Base-by-base conservation (phyloP, 2,797 vertebrate genomes). In the Arrhamphus sclerolepis region DNA sequence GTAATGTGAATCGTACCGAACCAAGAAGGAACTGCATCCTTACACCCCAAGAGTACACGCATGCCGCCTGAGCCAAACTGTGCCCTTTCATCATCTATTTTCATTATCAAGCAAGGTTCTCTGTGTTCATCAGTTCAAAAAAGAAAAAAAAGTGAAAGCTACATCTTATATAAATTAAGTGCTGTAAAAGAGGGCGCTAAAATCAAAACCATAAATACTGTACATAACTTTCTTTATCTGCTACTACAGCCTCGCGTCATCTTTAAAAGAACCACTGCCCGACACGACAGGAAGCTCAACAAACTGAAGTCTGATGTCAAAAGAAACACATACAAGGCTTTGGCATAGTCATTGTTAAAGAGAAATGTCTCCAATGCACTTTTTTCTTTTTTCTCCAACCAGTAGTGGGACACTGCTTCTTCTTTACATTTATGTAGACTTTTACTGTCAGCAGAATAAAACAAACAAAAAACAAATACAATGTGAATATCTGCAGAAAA, bases 131-230 rank as follows among this genome's bases (percentile, higher is more conserved):
- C 58, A 62, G 70, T 69, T 75, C 52, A 57, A 70, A 68, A 76
- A 75, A 28, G 66, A 75, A 72, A 54, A 66, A 82, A 52, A 75
- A 56, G 73, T 86, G 81, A 82, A 83, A 80, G 82, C 79, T 89
- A 89, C 84, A 84, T 89, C 66, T 80, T 89, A 87, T 91, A 95
- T 94, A 95, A 95, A 95, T 94, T 95, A 95, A 95, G 94, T 94
- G 94, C 94, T 91, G 77, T 90, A 88, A 90, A 90, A 93, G 84
- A 78, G 81, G 74, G 81, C 64, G 58, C 72, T 81, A 89, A 92
- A 92, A 91, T 86, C 65, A 77, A 90, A 95, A 94, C 78, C 92
- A 95, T 96, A 96, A 96, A 96, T 96, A 96, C 95, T 96, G 93
- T 96, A 95, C 93, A 94, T 70, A 77, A 72, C 83, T 80, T 71